Conservation (phyloP, 2,797 vertebrate species). For the Poeciliopsis gracilis region DNA sequence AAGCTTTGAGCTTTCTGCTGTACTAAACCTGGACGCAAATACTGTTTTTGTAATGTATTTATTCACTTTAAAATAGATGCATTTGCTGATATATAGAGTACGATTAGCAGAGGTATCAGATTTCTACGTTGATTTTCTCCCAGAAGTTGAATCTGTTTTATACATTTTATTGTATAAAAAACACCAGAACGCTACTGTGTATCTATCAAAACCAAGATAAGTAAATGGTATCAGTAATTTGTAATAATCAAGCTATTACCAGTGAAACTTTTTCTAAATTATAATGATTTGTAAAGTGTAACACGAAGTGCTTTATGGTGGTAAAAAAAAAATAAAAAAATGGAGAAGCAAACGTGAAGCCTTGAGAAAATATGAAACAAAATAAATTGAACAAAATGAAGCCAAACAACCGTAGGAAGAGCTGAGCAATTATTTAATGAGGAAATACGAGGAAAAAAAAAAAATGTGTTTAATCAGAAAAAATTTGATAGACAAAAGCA, state of each 20-base stretch:
- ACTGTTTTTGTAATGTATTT: not conserved
- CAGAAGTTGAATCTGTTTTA: not conserved
- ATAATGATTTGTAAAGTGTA: not conserved
- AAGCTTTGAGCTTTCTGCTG: not conserved
- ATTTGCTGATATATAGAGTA: not conserved
- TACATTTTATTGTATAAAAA: not conserved
- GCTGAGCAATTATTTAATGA: not conserved
- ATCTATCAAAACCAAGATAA: not conserved
- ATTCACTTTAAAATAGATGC: not conserved
- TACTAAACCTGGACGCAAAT: not conserved
- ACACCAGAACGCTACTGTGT: not conserved
- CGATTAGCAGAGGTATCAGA: not conserved
- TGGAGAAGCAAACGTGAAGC: not conserved
- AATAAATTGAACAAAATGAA: not conserved
- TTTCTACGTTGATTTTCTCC: not conserved
- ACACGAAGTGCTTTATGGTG: not conserved
- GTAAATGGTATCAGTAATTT: not conserved
- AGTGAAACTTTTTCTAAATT: not conserved
- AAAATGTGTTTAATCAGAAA: not conserved
- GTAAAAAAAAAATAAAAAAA: not conserved
- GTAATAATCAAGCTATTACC: not conserved
- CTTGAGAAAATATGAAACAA: not conserved
- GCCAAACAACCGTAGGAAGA: not conserved
- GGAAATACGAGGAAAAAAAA: not conserved
- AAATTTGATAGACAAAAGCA: not conserved